A percentile compares a stretch with the other conserved stretches of the same genome.
Conservation (phyloP, 2,113 vertebrate species). For the Psilopsiagon aymara region DNA sequence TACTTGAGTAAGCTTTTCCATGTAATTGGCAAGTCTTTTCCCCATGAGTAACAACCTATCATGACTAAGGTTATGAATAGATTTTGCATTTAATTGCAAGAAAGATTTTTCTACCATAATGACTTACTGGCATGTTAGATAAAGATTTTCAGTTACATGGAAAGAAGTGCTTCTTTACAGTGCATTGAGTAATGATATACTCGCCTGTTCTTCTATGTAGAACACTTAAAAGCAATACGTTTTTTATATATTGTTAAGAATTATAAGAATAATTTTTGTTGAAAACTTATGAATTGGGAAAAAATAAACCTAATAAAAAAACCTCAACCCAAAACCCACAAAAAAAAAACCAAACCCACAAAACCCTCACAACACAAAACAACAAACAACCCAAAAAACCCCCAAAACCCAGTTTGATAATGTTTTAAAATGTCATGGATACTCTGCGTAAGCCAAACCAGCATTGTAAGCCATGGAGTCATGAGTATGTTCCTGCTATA, state of each 20-base stretch:
- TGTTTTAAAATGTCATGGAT: background rate
- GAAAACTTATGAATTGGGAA: background rate
- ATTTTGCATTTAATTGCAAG: background rate
- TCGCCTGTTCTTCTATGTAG: background rate
- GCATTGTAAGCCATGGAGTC: background rate
- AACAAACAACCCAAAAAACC: too few species aligned
- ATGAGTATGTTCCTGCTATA: background rate
- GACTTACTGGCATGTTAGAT: background rate
- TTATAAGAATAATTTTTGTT: background rate
- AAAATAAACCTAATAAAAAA: background rate
- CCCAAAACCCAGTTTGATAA: background rate
- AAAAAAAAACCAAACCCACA: background rate
- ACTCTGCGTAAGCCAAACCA: background rate
- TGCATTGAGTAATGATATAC: background rate
- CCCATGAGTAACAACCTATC: background rate
- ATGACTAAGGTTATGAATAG: background rate
- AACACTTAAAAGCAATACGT: background rate
- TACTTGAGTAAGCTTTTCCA: background rate
- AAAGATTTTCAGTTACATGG: background rate
- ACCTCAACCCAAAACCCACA: background rate
- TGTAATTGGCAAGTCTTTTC: background rate
- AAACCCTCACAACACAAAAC: too few species aligned
- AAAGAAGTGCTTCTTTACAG: background rate
- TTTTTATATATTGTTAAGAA: background rate
- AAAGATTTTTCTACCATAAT: background rate